A percentile compares a stretch with the other conserved stretches of the same genome.
Conservation (phyloP, 1,140 invertebrate species). For the Nasonia vitripennis region DNA sequence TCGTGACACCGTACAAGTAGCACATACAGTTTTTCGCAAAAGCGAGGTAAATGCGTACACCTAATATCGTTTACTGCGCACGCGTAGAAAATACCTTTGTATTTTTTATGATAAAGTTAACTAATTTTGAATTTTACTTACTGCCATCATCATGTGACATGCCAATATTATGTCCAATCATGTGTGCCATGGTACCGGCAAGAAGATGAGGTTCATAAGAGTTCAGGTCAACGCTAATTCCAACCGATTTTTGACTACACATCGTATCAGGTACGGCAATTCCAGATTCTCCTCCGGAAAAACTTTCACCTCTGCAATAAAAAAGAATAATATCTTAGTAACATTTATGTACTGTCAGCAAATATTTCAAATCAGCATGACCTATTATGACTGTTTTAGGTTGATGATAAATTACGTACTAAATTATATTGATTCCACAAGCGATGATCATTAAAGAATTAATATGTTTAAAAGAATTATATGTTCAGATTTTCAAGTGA, state of each 20-base stretch:
- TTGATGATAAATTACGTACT: too few relatives aligned
- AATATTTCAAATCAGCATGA: not conserved
- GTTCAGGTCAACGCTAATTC: conserved; percentile 93
- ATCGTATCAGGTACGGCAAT: conserved; percentile 94
- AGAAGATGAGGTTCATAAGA: conserved; percentile 95
- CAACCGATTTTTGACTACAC: conserved; percentile 92
- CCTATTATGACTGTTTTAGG: too few relatives aligned
- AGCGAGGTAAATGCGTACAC: too few relatives aligned
- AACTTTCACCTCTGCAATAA: conserved; percentile 85
- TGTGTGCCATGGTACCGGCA: conserved; percentile 95
- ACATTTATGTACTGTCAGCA: not conserved
- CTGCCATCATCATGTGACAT: conserved; percentile 94
- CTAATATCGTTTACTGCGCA: too few relatives aligned
- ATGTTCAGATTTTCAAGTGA: too few relatives aligned
- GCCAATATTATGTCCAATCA: conserved; percentile 97
- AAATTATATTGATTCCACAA: too few relatives aligned
- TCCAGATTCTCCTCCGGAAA: conserved; percentile 90
- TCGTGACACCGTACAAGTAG: too few relatives aligned
- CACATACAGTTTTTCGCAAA: too few relatives aligned
- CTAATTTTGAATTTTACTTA: conserved; percentile 70
- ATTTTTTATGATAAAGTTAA: too few relatives aligned
- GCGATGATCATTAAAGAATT: too few relatives aligned
- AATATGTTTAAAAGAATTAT: too few relatives aligned
- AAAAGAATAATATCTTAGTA: conserved; percentile 1
- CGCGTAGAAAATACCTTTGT: too few relatives aligned